Conservation (phyloP, 2,113 vertebrate species). For the Hirundichthys speculiger region DNA sequence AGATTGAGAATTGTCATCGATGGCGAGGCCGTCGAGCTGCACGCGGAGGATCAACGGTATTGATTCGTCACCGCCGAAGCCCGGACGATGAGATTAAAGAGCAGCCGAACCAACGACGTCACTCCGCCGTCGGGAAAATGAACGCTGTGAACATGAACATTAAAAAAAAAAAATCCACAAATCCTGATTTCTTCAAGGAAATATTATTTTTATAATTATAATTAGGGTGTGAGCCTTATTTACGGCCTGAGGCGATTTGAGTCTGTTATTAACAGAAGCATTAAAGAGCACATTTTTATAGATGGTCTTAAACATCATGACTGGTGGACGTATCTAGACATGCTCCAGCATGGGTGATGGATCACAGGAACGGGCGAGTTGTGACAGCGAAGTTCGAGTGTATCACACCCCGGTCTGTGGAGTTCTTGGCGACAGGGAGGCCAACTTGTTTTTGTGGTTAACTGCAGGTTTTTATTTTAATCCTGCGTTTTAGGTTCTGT, state of each 20-base stretch:
- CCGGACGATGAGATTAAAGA: constrained; percentile 57
- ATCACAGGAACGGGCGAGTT: constrained; percentile 23
- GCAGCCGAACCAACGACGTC: constrained; percentile 38
- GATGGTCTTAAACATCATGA: too few relatives aligned
- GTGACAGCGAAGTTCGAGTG: constrained; percentile 22
- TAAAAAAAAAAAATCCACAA: constrained; percentile 8
- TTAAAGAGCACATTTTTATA: too few relatives aligned
- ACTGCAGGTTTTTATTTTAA: not conserved
- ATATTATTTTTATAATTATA: constrained; percentile 6
- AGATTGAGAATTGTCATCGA: constrained; percentile 67
- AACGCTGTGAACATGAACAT: constrained; percentile 25
- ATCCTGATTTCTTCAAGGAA: not conserved
- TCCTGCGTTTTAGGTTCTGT: not conserved
- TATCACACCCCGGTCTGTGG: not conserved
- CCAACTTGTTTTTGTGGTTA: constrained; percentile 13
- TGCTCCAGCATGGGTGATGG: constrained; percentile 20
- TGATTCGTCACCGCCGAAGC: constrained; percentile 31
- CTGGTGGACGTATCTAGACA: not conserved
- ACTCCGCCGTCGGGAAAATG: constrained; percentile 36
- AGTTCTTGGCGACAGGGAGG: not conserved
- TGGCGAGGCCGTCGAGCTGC: constrained; percentile 50
- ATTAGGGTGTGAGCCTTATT: not conserved
- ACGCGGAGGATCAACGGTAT: constrained; percentile 36
- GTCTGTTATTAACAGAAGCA: not conserved
- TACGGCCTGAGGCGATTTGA: not conserved